These are phyloP conservation scores for Tethea ocularis DNA, from an alignment of 2,888 invertebrate species.

Conservation along the genomic window DNA sequence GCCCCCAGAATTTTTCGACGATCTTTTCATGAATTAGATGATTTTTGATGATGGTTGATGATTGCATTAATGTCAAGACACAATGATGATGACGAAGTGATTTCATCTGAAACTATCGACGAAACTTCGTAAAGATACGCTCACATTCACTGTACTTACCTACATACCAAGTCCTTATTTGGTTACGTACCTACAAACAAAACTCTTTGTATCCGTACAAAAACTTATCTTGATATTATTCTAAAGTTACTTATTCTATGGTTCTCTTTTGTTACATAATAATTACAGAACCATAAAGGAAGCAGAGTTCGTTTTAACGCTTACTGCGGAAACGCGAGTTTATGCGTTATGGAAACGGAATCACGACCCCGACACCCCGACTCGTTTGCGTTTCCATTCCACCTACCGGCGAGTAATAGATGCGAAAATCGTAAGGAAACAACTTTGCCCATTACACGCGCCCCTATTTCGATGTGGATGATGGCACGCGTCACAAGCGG, in stretches of 20 bases:
- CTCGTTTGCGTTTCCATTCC: slow-evolving; percentile 45
- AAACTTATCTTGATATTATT: not conserved
- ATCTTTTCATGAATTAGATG: too few relatives aligned
- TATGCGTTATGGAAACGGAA: slow-evolving; percentile 17
- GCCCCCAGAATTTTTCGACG: too few relatives aligned
- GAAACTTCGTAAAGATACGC: too few relatives aligned
- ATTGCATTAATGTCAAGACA: too few relatives aligned
- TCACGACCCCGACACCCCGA: slow-evolving; percentile 20
- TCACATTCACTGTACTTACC: too few relatives aligned
- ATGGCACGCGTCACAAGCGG: slow-evolving; percentile 15
- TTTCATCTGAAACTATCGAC: too few relatives aligned
- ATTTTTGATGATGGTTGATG: too few relatives aligned
- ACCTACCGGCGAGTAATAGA: slow-evolving; percentile 47
- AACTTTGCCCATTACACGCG: slow-evolving; percentile 58
- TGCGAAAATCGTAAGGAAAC: slow-evolving; percentile 53
- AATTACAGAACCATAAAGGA: not conserved
- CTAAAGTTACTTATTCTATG: too few relatives aligned
- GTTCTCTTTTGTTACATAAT: not conserved
- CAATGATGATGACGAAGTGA: too few relatives aligned
- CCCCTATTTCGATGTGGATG: slow-evolving; percentile 23
- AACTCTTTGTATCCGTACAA: not conserved
- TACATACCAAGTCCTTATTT: too few relatives aligned
- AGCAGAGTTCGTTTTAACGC: not conserved
- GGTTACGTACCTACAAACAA: too few relatives aligned
- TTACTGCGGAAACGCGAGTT: slow-evolving; percentile 14